These are phyloP conservation scores for Tetragnatha montana DNA, from an alignment of 2,888 invertebrate genomes.

Conservation along the genomic window DNA sequence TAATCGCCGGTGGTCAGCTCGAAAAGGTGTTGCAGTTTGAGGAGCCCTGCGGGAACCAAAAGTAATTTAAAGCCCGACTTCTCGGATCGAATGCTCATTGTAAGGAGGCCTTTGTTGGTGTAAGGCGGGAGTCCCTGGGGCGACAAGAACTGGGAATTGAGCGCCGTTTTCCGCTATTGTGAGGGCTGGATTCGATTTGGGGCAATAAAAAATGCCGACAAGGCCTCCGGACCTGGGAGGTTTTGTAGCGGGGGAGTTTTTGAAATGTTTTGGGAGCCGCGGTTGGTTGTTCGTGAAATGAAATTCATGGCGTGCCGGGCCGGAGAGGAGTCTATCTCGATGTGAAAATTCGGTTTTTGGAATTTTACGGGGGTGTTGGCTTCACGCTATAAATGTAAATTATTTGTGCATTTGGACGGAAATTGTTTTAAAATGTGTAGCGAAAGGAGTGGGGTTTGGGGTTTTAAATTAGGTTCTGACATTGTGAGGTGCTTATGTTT, in stretches of 20 bases:
- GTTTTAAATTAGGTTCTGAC: too few relatives aligned
- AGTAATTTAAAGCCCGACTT: slow-evolving; percentile 29
- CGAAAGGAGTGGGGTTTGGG: too few relatives aligned
- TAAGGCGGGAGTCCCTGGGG: neutral
- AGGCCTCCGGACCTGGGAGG: neutral
- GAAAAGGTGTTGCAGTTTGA: slow-evolving; percentile 93
- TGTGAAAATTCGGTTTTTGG: too few relatives aligned
- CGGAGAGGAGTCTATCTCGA: neutral
- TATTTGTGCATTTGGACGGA: too few relatives aligned
- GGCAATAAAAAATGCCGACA: neutral
- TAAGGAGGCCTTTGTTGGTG: slow-evolving; percentile 37
- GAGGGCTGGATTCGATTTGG: neutral
- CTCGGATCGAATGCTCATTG: slow-evolving; percentile 43
- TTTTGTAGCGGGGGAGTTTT: neutral
- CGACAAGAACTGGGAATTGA: slow-evolving; percentile 34
- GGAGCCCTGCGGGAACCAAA: slow-evolving; percentile 82
- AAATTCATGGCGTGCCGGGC: neutral
- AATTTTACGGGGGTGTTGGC: too few relatives aligned
- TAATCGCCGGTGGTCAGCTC: slow-evolving; percentile 90
- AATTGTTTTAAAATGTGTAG: too few relatives aligned
- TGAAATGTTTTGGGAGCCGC: neutral
- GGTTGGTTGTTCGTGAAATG: neutral
- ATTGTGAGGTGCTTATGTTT: too few relatives aligned
- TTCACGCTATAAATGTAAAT: too few relatives aligned
- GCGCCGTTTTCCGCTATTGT: slow-evolving; percentile 13